Base-by-base conservation (phyloP, 2,113 vertebrate species). In the Sialia sialis region DNA sequence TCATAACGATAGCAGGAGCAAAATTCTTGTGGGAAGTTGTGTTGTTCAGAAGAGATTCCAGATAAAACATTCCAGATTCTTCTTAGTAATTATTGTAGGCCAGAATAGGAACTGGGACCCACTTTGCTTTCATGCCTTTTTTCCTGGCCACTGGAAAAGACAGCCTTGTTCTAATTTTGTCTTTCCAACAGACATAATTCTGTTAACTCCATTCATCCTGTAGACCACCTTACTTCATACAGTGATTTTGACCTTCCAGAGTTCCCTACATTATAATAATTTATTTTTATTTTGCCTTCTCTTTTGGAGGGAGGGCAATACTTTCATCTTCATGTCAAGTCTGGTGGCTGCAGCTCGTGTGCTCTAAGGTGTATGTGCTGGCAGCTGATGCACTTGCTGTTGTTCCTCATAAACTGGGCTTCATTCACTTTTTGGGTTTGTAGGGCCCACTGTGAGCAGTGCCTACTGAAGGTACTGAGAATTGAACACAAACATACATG, bases 11-110 rank as follows among this genome's bases (percentile, higher is more conserved):
- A 55, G 52, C 18, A 64, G 39, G 27, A 93, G 32, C 39, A 87
- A 93, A 94, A 91, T 89, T 91, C 52, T 72, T 89, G 74, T 87
- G 77, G 76, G 32, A 21, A 52, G 18, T 88, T 43, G 6, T 85
- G 84, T 55, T 89, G 27, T 56, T 94, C 43, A 76, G 83, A 84
- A 89, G 69, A 84, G 68, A 90, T 90, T 92, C 79, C 68, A 84
- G 55, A 48, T 36, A 52, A 85, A 85, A 88, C 60, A 75, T 67
- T 86, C 73, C 39, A 87, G 8, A 34, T 77, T 15, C 70, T 90
- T 85, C 87, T 86, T 38, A 70, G 51, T 39, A 91, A 84, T 94
- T 95, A 67, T 87, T 34, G 48, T 78, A 18, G 49, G 43, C 66
- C 52, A 51, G 48, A 78, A 13, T 30, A 84, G 60, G 77, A 78